phyloP scores from a whole-genome alignment of 1,140 invertebrate species.

The Calosoma granatense region DNA sequence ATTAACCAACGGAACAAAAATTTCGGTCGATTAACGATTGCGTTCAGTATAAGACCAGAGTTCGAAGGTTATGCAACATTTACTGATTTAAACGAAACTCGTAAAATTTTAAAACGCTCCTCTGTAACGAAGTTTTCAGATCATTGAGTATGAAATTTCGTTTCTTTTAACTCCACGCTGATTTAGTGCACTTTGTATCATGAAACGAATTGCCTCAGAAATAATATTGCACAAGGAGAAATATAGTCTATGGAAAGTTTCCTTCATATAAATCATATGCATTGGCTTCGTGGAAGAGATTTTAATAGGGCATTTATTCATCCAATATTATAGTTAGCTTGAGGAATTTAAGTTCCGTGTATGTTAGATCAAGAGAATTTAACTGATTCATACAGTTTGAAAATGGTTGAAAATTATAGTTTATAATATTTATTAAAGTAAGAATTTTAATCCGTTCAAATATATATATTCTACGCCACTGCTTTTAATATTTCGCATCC shows the following conservation, averaged over 20 bases:
- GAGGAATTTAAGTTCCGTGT: background rate
- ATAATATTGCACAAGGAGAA: background rate
- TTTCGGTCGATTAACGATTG: too few species aligned
- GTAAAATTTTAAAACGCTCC: background rate
- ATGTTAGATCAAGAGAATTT: too few species aligned
- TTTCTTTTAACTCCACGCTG: background rate
- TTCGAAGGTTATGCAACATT: too few species aligned
- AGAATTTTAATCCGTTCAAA: too few species aligned
- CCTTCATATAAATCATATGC: background rate
- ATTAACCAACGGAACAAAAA: too few species aligned
- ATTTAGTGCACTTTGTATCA: background rate
- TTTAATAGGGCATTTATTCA: background rate
- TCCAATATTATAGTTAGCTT: too few species aligned
- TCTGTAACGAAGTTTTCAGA: background rate
- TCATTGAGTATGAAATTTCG: background rate
- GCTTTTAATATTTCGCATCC: too few species aligned
- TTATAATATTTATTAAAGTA: too few species aligned
- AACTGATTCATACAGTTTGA: too few species aligned
- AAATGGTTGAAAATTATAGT: too few species aligned
- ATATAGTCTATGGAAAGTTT: background rate
- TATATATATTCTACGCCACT: too few species aligned
- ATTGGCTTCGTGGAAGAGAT: background rate
- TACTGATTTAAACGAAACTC: background rate
- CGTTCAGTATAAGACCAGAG: too few species aligned
- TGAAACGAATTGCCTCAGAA: background rate